These are phyloP conservation scores for Hylia prasina DNA, from an alignment of 2,113 vertebrate species.

Conservation along the genomic window DNA sequence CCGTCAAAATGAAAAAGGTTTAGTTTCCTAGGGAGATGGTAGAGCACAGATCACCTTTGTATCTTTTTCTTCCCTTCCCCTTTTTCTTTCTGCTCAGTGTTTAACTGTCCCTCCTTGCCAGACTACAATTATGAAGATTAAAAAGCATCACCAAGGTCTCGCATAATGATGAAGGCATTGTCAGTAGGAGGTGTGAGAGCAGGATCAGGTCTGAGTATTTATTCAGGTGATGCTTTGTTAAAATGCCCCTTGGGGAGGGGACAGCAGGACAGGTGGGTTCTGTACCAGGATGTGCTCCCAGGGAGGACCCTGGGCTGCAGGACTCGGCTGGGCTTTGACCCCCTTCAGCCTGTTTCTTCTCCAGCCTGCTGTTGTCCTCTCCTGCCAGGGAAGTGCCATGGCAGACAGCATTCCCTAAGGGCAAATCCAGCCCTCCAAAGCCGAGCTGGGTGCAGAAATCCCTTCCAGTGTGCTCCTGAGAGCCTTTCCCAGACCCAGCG, in stretches of 20 bases:
- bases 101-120: constrained; percentile 22
- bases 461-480: rapidly evolving
- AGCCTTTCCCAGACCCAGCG: not conserved
- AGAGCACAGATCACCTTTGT: not conserved
- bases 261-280: not conserved
- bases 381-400: not conserved
- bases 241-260: not conserved
- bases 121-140: constrained; percentile 40
- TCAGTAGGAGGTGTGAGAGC: not conserved
- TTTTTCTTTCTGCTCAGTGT: not conserved
- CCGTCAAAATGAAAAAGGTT: not conserved
- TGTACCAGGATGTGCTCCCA: not conserved
- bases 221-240: not conserved
- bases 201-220: not conserved
- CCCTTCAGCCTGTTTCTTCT: not conserved
- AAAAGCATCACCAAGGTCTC: constrained; percentile 16
- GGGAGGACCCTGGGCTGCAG: not conserved
- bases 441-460: not conserved
- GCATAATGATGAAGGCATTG: constrained; percentile 24
- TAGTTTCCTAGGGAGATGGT: not conserved
- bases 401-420: not conserved
- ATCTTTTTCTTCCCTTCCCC: not conserved
- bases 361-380: not conserved
- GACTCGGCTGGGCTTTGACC: not conserved
- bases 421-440: not conserved